These are phyloP conservation scores for Charina bottae DNA, from an alignment of 2,113 vertebrate genomes.

Conservation along the genomic window DNA sequence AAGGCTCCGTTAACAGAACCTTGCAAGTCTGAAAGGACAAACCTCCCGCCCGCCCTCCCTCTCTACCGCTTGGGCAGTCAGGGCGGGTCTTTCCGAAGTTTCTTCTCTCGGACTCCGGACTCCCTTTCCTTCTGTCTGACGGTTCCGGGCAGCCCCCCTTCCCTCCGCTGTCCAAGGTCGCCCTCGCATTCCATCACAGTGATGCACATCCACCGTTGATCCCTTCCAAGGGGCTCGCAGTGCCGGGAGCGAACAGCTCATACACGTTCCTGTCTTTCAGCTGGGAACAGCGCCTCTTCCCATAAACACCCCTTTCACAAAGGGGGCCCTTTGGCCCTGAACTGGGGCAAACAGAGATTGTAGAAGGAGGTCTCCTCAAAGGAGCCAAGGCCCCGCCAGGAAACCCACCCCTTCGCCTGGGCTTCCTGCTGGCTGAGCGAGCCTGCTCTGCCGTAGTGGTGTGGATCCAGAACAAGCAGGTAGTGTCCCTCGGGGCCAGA, in stretches of 20 bases:
- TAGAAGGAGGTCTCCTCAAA: conserved; percentile 81
- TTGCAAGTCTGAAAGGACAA: too few species aligned
- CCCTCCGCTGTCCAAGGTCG: too few species aligned
- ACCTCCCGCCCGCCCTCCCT: too few species aligned
- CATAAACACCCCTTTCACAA: background rate
- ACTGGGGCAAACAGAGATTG: conserved; percentile 81
- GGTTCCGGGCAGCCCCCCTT: too few species aligned
- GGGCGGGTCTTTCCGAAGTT: too few species aligned
- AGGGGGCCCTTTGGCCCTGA: background rate
- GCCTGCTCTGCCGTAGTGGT: conserved; percentile 70
- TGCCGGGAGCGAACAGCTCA: background rate
- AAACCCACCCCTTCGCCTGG: conserved; percentile 73
- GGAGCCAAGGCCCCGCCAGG: conserved; percentile 70
- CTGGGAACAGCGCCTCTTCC: too few species aligned
- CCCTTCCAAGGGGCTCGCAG: background rate
- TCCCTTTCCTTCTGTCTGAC: too few species aligned
- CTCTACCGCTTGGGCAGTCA: too few species aligned
- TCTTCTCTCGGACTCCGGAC: too few species aligned
- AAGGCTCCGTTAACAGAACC: too few species aligned
- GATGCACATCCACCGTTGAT: background rate
- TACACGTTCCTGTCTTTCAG: background rate
- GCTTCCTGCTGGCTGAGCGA: conserved; percentile 34
- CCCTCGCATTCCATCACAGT: too few species aligned
- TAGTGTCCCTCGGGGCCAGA: conserved; percentile 62
- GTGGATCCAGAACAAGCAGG: conserved; percentile 78